A percentile compares a stretch with the other conserved stretches of the same genome.
These are phyloP conservation scores for Drosophila santomea DNA, from an alignment of 1,140 invertebrate species.

Conservation along the genomic window DNA sequence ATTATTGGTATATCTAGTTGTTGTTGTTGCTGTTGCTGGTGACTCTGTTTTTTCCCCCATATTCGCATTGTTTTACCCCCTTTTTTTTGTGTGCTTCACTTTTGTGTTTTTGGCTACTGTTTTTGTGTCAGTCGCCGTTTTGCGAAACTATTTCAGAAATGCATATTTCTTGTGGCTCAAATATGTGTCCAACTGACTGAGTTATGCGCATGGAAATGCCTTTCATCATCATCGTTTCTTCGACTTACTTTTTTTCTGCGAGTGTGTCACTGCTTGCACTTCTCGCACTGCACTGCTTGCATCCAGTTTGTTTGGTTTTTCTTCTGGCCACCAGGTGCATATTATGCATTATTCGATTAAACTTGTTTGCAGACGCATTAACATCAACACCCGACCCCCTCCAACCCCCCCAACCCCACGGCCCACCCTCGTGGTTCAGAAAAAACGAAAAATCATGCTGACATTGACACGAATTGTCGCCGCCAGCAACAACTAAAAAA, in stretches of 20 bases:
- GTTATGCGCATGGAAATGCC: slow-evolving; percentile 24
- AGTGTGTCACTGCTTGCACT: slow-evolving; percentile 10
- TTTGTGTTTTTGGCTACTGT: slow-evolving; percentile 34
- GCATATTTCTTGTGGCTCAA: slow-evolving; percentile 43
- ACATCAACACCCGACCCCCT: slow-evolving; percentile 38
- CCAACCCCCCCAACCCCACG: neutral
- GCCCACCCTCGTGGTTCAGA: slow-evolving; percentile 16
- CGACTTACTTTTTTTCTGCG: slow-evolving; percentile 1
- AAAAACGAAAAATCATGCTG: slow-evolving; percentile 70
- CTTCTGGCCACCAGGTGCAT: neutral
- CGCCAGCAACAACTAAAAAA: slow-evolving; percentile 38
- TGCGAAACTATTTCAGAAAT: slow-evolving; percentile 51
- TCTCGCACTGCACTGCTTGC: slow-evolving; percentile 3
- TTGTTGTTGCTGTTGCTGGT: neutral
- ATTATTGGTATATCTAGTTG: neutral
- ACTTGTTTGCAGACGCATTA: slow-evolving; percentile 52
- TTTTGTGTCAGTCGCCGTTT: slow-evolving; percentile 36
- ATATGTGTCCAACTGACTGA: slow-evolving; percentile 38
- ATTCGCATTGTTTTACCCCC: slow-evolving; percentile 37
- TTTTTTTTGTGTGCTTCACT: slow-evolving; percentile 39
- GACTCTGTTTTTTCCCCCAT: slow-evolving; percentile 16
- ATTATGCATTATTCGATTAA: slow-evolving; percentile 60
- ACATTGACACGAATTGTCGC: slow-evolving; percentile 80
- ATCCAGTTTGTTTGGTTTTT: slow-evolving; percentile 21
- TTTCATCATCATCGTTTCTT: no score